Percentiles rank a stretch among this genome's conserved stretches.
phyloP scores from a whole-genome alignment of 2,888 invertebrate genomes.

The Hirtodrosophila confusa region DNA sequence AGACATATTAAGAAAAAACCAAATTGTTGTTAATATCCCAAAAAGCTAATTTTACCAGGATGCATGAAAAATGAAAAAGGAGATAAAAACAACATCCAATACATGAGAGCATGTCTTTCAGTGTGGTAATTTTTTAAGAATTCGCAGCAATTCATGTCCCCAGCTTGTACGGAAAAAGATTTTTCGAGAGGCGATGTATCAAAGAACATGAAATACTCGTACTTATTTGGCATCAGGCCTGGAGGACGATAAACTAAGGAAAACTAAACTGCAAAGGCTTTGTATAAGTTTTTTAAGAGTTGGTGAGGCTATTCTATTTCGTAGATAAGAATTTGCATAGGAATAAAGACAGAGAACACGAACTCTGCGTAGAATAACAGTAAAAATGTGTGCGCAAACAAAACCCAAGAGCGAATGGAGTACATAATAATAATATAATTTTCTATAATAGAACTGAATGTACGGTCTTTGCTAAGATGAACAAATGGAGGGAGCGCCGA shows the following conservation, averaged over 20 bases:
- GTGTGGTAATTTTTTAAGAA: too few relatives aligned
- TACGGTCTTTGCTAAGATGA: constrained; percentile 12
- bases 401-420: constrained; percentile 53
- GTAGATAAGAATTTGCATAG: constrained; percentile 40
- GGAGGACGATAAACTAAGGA: background rate
- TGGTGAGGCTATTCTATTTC: constrained; percentile 8
- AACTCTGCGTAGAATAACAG: constrained; percentile 56
- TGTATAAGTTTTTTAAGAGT: background rate
- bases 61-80: too few relatives aligned
- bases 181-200: too few relatives aligned
- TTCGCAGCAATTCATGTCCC: too few relatives aligned
- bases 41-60: too few relatives aligned
- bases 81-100: too few relatives aligned
- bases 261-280: background rate
- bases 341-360: constrained; percentile 1
- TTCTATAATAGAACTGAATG: constrained; percentile 73
- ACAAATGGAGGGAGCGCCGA: background rate
- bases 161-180: too few relatives aligned
- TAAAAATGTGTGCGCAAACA: constrained; percentile 63
- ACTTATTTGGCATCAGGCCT: background rate
- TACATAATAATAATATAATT: constrained; percentile 79
- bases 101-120: too few relatives aligned
- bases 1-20: too few relatives aligned
- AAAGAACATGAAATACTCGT: background rate
- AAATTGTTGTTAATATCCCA: too few relatives aligned